Evolutionary conservation across 2,113 vertebrate genomes (phyloP), one percentile per base, ranked within the genome.

Genomic region (Engraulis encrasicolus): DNA sequence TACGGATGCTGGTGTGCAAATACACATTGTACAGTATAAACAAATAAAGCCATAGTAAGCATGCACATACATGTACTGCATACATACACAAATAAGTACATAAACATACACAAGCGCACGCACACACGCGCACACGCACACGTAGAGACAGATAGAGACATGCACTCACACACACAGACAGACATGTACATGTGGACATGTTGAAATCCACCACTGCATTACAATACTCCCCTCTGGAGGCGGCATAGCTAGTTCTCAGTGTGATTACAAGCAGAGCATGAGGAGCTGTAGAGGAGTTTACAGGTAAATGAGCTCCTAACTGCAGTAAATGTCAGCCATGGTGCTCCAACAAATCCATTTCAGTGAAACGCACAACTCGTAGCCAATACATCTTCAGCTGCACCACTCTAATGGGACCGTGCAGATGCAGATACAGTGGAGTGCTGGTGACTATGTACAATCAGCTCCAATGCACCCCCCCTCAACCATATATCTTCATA

Each of bases 41-140:
- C n/a, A n/a, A n/a, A n/a, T n/a, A n/a, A n/a, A n/a, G n/a, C n/a
- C n/a, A n/a, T n/a, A n/a, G n/a, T n/a, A n/a, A n/a, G n/a, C n/a
- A n/a, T n/a, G n/a, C n/a, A n/a, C n/a, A n/a, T n/a, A n/a, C n/a
- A n/a, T n/a, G n/a, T n/a, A n/a, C n/a, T n/a, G n/a, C n/a, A n/a
- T n/a, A n/a, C n/a, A n/a, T n/a, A n/a, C n/a, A n/a, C n/a, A n/a
- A n/a, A n/a, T n/a, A n/a, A n/a, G n/a, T n/a, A 52, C 50, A 52
- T 1, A 52, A 14, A 52, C 17, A 54, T 20, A 54, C 50, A 54
- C 50, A 54, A 15, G 20, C 17, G 19, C 78, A 58, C 37, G 83
- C 37, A 61, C 6, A 48, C 77, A 74, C 52, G 80, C 74, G 74
- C 27, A 79, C 80, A 79, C 85, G 88, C 78, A 86, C 40, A 79